Base-by-base conservation (phyloP, 2,113 vertebrate species). In the Sylvicapra grimmia region DNA sequence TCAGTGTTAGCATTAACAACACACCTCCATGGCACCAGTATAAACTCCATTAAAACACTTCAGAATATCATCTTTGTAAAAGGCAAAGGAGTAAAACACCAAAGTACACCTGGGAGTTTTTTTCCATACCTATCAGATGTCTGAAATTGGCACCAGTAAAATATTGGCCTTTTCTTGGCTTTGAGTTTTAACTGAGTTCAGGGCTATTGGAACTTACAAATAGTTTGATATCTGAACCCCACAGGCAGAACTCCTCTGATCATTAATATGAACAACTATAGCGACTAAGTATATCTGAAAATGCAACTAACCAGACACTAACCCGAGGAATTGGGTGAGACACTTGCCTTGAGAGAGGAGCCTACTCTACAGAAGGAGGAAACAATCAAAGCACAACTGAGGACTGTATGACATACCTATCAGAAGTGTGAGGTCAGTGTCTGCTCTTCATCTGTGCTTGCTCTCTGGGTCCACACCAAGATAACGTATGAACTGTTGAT, bases 361-460 rank as follows among this genome's bases (percentile, higher is more conserved):
- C 19, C 47, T 75, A 10, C 54, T 56, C 31, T 51, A 25, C 25
- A 36, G 9, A 72, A 89, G 36, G 3, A 8, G 40, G 27, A 49
- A 36, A n/a, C 10, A 58, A 56, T 83, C 58, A 54, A 19, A 63
- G 16, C 7, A 82, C 53, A 92, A n/a, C 25, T 18, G 51, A 83
- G 49, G 63, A 27, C 14, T 77, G 10, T 49, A 49, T 54, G 96
- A 98, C 98, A 54, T 99, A 99, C 99, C 61, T 63, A 31, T 63
- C 61, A 63, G 61, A 63, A 63, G 1, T 63, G 61, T 63, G 61
- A 63, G 61, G 61, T 63, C 61, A 63, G 3, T 63, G 61, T 63
- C 29, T 63, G 61, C 61, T 63, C 61, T 63, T 63, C 29, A 0
- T 63, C 61, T 63, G 29, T 63, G 61, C 59, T 61, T 61, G 59